A percentile compares a stretch with the other conserved stretches of the same genome.
Conservation (phyloP, 2,888 invertebrate genomes). For the Omphaloscelis lunosa region DNA sequence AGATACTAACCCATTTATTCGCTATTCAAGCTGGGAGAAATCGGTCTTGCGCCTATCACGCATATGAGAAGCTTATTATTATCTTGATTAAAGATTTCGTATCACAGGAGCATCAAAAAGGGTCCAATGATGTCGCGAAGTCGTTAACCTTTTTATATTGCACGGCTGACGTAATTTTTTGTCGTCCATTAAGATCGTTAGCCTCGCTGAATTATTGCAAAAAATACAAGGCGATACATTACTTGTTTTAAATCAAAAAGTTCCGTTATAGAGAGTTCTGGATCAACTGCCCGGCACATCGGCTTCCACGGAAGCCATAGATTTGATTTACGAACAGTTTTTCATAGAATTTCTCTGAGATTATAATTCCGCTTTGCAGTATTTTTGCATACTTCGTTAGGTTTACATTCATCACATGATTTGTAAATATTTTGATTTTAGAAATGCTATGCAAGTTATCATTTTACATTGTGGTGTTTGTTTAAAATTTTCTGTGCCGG, state of each 20-base stretch:
- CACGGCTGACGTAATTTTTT: conserved; percentile 60
- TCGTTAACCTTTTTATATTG: conserved; percentile 63
- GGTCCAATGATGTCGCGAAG: conserved; percentile 52
- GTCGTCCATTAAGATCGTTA: conserved; percentile 59
- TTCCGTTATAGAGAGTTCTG: conserved; percentile 56
- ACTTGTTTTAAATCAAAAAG: conserved; percentile 58
- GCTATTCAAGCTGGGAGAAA: background rate
- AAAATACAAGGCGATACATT: conserved; percentile 57
- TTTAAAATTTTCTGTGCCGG: conserved; percentile 15
- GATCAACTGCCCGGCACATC: conserved; percentile 38
- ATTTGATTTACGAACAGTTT: conserved; percentile 40
- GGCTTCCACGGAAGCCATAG: conserved; percentile 39
- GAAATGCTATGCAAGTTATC: conserved; percentile 38
- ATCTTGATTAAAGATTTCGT: conserved; percentile 22
- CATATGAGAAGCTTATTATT: background rate
- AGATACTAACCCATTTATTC: background rate
- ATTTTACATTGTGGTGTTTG: conserved; percentile 47
- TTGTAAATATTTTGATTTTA: conserved; percentile 56
- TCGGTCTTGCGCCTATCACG: background rate
- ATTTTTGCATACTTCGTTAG: conserved; percentile 35
- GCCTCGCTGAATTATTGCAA: conserved; percentile 61
- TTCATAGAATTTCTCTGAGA: conserved; percentile 23
- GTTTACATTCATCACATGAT: conserved; percentile 50
- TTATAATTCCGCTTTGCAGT: conserved; percentile 39
- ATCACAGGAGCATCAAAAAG: conserved; percentile 51